Conservation (phyloP, 2,113 vertebrate genomes). For the Dicrurus megarhynchus region DNA sequence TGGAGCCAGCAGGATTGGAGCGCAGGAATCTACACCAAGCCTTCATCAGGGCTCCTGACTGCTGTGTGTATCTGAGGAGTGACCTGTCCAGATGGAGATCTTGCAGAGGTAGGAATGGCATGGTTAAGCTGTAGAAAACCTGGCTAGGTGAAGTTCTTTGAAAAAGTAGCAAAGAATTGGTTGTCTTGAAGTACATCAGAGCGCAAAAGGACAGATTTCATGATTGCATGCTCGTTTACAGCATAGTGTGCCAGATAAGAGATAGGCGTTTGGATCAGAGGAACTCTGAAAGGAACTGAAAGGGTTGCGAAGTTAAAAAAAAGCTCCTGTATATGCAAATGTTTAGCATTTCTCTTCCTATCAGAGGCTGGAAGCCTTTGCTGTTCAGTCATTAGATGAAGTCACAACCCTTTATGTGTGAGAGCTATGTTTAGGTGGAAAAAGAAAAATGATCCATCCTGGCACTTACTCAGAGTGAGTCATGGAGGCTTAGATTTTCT, state of each 20-base stretch:
- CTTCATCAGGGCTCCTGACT: background rate
- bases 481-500: background rate
- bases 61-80: background rate
- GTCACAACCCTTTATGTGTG: background rate
- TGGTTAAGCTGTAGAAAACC: background rate
- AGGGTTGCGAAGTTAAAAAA: background rate
- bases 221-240: background rate
- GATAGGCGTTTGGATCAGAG: background rate
- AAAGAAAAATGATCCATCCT: background rate
- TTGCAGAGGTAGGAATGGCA: background rate
- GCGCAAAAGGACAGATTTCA: background rate
- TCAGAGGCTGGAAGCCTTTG: background rate
- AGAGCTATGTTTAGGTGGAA: background rate
- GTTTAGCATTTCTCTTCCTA: background rate
- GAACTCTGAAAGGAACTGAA: background rate
- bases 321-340: background rate
- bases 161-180: background rate
- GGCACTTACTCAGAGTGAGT: background rate
- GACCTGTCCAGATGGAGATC: background rate
- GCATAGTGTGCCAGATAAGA: background rate
- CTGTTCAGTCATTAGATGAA: conserved; percentile 2
- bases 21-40: background rate
- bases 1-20: background rate
- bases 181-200: background rate
- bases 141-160: background rate